These are phyloP conservation scores for Caenorhabditis macrosperma DNA, from an alignment of 2,888 invertebrate species.

Conservation along the genomic window DNA sequence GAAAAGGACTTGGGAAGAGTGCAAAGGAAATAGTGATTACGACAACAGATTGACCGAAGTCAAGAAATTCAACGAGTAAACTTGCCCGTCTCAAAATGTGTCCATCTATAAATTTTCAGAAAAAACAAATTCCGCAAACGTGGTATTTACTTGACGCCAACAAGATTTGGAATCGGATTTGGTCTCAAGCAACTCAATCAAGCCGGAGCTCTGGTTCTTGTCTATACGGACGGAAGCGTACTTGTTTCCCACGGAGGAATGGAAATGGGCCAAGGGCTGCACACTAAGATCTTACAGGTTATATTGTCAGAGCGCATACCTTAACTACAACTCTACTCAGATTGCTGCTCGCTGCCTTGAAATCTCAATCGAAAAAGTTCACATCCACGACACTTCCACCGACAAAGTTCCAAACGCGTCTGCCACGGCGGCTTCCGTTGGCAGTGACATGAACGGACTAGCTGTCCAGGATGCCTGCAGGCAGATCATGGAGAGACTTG, in stretches of 20 bases:
- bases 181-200: slow-evolving; percentile 79
- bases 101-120: slow-evolving; percentile 37
- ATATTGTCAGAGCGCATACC: too few species aligned
- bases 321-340: slow-evolving; percentile 26
- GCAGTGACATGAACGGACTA: slow-evolving; percentile 93
- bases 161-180: slow-evolving; percentile 80
- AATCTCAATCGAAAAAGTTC: slow-evolving; percentile 72
- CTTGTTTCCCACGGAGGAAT: slow-evolving; percentile 90
- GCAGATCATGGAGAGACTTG: slow-evolving; percentile 86
- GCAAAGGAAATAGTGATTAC: slow-evolving; percentile 78
- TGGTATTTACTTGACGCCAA: slow-evolving; percentile 77
- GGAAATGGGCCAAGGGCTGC: slow-evolving; percentile 97
- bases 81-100: neutral
- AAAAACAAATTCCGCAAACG: slow-evolving; percentile 72
- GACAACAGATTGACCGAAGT: slow-evolving; percentile 74
- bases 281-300: slow-evolving; percentile 94
- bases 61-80: slow-evolving; percentile 80
- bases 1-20: slow-evolving; percentile 80
- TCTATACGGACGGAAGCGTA: slow-evolving; percentile 89
- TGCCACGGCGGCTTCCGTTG: slow-evolving; percentile 90
- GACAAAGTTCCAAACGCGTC: slow-evolving; percentile 93
- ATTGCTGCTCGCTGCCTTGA: slow-evolving; percentile 76
- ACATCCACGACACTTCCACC: slow-evolving; percentile 87
- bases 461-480: slow-evolving; percentile 89
- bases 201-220: slow-evolving; percentile 88